phyloP scores from a whole-genome alignment of 2,797 vertebrate species.

The Carcharodon carcharias region DNA sequence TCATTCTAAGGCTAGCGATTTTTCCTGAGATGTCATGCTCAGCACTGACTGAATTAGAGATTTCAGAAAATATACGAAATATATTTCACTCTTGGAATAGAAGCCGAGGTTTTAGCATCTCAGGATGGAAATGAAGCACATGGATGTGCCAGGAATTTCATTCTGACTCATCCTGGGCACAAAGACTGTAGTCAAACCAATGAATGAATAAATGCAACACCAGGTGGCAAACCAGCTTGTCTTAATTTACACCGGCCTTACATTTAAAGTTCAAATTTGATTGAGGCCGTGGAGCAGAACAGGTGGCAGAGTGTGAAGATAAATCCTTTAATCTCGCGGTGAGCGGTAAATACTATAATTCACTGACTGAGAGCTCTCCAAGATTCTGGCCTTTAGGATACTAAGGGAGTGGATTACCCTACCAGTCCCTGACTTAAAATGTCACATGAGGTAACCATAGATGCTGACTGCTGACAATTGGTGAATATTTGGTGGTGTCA shows the following conservation, averaged over 20 bases:
- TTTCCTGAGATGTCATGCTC: not conserved
- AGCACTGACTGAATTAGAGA: not conserved
- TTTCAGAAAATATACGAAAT: not conserved
- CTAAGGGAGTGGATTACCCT: not conserved
- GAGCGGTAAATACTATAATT: not conserved
- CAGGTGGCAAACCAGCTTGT: conserved; percentile 4
- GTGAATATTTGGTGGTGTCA: not conserved
- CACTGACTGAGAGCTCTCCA: not conserved
- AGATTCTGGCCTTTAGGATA: not conserved
- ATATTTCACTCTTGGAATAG: not conserved
- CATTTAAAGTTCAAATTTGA: not conserved
- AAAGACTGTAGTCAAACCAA: not conserved
- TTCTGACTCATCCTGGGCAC: not conserved
- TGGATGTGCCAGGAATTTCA: not conserved
- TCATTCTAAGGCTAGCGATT: not conserved
- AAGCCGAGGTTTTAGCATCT: not conserved
- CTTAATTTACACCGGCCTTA: not conserved
- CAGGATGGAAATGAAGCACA: not conserved
- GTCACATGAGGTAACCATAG: not conserved
- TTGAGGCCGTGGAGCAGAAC: not conserved
- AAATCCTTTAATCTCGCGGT: not conserved
- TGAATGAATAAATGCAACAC: not conserved
- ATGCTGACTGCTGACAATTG: not conserved
- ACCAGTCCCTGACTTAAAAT: not conserved
- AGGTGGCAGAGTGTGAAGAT: not conserved